Evolutionary conservation across 2,888 invertebrate species (phyloP).

Genomic region (Coronaproctus castanopsis): DNA sequence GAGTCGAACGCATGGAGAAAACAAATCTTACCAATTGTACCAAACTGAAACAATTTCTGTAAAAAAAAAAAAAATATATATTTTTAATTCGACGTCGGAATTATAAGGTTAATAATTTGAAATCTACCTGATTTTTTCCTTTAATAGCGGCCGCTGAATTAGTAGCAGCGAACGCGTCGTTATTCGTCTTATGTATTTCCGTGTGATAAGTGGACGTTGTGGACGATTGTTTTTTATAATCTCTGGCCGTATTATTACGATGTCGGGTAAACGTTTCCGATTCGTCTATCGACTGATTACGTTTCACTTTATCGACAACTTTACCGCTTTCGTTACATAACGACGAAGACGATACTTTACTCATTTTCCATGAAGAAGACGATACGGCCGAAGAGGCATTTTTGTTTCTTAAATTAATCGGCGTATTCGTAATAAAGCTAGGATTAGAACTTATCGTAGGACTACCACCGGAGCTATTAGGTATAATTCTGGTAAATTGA

Average conservation of each 20-base stretch:
- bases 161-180: neutral
- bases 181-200: neutral
- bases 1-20: too few relatives aligned
- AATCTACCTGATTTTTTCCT: neutral
- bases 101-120: too few relatives aligned
- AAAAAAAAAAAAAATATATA: too few relatives aligned
- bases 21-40: too few relatives aligned
- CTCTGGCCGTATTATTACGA: neutral
- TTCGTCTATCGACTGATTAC: neutral
- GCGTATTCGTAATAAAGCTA: neutral
- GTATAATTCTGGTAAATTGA: neutral
- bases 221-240: neutral
- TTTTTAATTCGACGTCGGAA: too few relatives aligned
- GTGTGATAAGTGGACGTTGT: neutral
- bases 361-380: neutral
- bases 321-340: neutral
- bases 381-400: constrained; percentile 4
- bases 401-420: constrained; percentile 7
- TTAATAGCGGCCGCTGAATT: neutral
- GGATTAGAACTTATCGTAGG: constrained; percentile 6
- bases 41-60: too few relatives aligned
- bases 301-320: neutral
- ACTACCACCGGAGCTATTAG: neutral
- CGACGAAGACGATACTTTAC: neutral
- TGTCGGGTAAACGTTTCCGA: neutral